Evolutionary conservation across 2,888 invertebrate genomes (phyloP).

Genomic region (Gari tellinella): DNA sequence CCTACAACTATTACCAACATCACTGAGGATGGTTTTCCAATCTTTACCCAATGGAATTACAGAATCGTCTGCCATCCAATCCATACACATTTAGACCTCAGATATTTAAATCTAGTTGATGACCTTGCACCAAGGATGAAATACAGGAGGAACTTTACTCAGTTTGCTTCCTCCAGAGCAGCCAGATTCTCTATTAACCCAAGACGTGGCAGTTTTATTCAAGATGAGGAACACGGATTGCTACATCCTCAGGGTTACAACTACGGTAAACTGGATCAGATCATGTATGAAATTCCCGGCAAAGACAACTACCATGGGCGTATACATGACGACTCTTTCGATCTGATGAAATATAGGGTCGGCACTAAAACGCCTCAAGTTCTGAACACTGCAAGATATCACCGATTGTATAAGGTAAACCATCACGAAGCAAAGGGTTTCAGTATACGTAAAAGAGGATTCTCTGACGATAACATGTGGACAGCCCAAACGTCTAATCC

Average conservation of each 20-base stretch:
- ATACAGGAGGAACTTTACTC: constrained; percentile 28
- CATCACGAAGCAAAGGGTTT: constrained; percentile 51
- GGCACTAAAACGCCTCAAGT: constrained; percentile 27
- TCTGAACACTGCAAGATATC: constrained; percentile 50
- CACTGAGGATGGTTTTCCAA: constrained; percentile 47
- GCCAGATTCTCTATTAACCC: constrained; percentile 51
- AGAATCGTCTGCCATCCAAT: constrained; percentile 71
- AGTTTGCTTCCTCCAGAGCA: constrained; percentile 29
- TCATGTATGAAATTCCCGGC: constrained; percentile 59
- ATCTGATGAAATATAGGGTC: constrained; percentile 34
- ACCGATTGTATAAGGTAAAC: constrained; percentile 41
- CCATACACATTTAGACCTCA: constrained; percentile 53
- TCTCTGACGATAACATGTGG: constrained; percentile 55
- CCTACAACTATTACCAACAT: constrained; percentile 70
- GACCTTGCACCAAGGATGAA: constrained; percentile 67
- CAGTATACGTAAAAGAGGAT: constrained; percentile 50
- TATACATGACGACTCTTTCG: constrained; percentile 41
- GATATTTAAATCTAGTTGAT: constrained; percentile 63
- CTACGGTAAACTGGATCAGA: constrained; percentile 34
- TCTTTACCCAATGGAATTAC: constrained; percentile 75
- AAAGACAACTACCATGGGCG: constrained; percentile 48
- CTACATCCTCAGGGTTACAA: constrained; percentile 8
- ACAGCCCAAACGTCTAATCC: constrained; percentile 69
- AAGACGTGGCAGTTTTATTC: constrained; percentile 8
- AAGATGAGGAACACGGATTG: constrained; percentile 13